These are phyloP conservation scores for Rattus rattus DNA, from an alignment of 2,113 vertebrate genomes.

Conservation along the genomic window DNA sequence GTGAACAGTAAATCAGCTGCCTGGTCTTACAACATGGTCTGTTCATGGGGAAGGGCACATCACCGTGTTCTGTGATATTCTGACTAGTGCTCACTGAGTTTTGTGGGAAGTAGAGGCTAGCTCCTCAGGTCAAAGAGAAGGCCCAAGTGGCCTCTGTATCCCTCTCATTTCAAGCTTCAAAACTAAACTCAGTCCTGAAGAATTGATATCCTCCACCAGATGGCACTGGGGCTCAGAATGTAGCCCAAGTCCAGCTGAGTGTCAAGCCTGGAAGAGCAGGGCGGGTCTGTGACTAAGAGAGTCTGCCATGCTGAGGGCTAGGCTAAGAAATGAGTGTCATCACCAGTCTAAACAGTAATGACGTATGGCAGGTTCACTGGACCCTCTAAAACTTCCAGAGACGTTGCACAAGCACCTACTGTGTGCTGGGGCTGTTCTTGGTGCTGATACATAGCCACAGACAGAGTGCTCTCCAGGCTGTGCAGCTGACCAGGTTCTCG, in stretches of 20 bases:
- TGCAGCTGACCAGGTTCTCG: neutral
- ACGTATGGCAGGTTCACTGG: fast-evolving
- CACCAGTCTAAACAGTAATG: fast-evolving
- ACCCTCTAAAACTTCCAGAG: neutral
- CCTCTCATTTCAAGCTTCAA: neutral
- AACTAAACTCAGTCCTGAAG: neutral
- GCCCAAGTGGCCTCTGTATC: too few species aligned
- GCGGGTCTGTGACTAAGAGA: neutral
- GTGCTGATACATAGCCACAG: neutral
- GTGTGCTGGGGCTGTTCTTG: neutral
- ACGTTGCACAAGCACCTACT: neutral
- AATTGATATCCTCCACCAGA: neutral
- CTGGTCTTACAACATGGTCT: fast-evolving
- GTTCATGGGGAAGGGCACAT: fast-evolving
- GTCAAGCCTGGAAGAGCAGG: fast-evolving
- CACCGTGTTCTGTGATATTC: fast-evolving
- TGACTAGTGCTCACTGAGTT: neutral
- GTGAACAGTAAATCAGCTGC: fast-evolving
- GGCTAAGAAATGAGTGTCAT: neutral
- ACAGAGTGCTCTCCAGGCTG: fast-evolving
- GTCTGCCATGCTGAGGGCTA: fast-evolving
- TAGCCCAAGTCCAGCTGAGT: neutral
- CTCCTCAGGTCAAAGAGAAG: neutral
- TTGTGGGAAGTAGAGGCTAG: neutral
- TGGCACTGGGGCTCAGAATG: fast-evolving